Percentiles rank a stretch among this genome's conserved stretches.
These are phyloP conservation scores for Priocnemis perturbator DNA, from an alignment of 2,888 invertebrate genomes.

Conservation along the genomic window DNA sequence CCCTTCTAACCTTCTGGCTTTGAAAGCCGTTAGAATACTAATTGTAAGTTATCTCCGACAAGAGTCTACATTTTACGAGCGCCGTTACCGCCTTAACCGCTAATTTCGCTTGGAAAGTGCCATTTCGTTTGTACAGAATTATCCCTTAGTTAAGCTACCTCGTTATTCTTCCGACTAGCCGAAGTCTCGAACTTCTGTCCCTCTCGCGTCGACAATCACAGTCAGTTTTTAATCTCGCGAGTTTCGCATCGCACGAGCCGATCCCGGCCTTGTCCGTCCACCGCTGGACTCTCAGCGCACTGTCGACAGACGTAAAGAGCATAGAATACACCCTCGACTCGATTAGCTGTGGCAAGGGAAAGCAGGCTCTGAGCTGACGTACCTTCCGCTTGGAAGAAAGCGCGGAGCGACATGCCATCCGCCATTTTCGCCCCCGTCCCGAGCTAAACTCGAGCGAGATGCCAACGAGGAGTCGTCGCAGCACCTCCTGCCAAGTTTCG, in stretches of 20 bases:
- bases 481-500: neutral
- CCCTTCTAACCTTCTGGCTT: conserved; percentile 11
- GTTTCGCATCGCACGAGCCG: too few relatives aligned
- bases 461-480: neutral
- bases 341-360: too few relatives aligned
- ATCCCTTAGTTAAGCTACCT: conserved; percentile 11
- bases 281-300: too few relatives aligned
- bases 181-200: neutral
- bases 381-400: too few relatives aligned
- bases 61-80: neutral
- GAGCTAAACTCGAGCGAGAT: too few relatives aligned
- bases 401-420: too few relatives aligned
- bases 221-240: neutral
- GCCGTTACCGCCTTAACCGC: conserved; percentile 8
- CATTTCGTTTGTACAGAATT: conserved; percentile 17
- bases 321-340: too few relatives aligned
- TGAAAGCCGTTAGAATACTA: too few relatives aligned
- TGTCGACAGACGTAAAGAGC: too few relatives aligned
- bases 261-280: too few relatives aligned
- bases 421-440: too few relatives aligned
- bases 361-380: too few relatives aligned
- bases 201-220: conserved; percentile 5
- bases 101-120: conserved; percentile 16
- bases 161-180: neutral
- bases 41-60: conserved; percentile 20